Conservation (phyloP, 2,113 vertebrate genomes). For the Chamaetylas fuelleborni region DNA sequence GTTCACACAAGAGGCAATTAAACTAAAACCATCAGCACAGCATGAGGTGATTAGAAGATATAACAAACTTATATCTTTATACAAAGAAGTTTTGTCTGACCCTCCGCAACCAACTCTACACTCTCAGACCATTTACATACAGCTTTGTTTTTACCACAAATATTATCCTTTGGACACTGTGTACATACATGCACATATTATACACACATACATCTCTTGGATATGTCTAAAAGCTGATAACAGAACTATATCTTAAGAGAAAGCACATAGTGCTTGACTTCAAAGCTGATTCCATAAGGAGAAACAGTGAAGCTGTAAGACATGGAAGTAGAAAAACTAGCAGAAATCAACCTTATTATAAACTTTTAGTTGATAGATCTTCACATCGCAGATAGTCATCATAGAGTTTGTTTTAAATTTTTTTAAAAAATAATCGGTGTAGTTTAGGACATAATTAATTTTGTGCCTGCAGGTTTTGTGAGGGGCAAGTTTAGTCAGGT, state of each 20-base stretch:
- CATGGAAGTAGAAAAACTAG: background rate
- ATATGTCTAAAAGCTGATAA: background rate
- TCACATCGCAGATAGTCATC: background rate
- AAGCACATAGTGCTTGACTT: background rate
- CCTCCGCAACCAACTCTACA: background rate
- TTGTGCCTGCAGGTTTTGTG: background rate
- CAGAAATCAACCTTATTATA: background rate
- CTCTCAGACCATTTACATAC: background rate
- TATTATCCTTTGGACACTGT: background rate
- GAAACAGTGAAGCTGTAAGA: background rate
- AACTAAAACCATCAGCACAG: background rate
- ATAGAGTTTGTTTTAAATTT: accelerated
- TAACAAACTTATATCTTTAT: background rate
- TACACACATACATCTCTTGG: background rate
- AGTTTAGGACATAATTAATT: background rate
- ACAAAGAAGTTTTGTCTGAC: background rate
- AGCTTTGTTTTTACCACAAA: background rate
- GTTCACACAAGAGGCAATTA: background rate
- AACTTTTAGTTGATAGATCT: background rate
- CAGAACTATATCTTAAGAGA: background rate
- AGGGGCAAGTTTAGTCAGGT: background rate
- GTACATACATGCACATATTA: background rate
- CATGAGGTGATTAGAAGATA: background rate
- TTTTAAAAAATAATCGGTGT: background rate
- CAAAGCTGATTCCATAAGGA: background rate